These are phyloP conservation scores for Neopelma chrysocephalum DNA, from an alignment of 2,797 vertebrate genomes.

Conservation along the genomic window DNA sequence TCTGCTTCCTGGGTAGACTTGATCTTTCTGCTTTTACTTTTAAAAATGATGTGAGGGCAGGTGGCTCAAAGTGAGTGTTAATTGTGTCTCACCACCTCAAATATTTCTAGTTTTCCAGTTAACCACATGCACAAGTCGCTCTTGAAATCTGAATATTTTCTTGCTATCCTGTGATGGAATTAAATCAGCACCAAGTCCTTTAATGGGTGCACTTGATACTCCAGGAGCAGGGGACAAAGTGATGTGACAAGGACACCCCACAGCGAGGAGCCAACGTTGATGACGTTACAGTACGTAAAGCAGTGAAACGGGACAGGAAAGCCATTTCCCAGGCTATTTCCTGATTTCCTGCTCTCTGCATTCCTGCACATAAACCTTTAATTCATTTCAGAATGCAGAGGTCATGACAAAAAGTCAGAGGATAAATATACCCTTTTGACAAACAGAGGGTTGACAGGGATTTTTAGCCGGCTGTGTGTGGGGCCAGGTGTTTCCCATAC, in stretches of 20 bases:
- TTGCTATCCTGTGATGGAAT: not conserved
- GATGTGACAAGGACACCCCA: not conserved
- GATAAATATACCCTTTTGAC: conserved; percentile 69
- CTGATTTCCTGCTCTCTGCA: conserved; percentile 67
- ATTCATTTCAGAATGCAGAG: conserved; percentile 76
- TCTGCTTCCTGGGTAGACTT: not conserved
- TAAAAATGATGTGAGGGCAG: not conserved
- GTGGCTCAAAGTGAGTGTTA: not conserved
- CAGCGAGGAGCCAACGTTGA: not conserved
- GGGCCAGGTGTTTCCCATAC: conserved; percentile 69
- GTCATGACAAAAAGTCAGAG: conserved; percentile 67
- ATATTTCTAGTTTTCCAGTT: not conserved
- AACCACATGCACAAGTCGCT: not conserved
- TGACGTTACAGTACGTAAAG: conserved; percentile 47
- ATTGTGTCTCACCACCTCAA: not conserved
- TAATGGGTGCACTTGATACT: not conserved
- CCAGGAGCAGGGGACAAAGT: not conserved
- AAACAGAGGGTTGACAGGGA: conserved; percentile 63
- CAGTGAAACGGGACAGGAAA: conserved; percentile 60
- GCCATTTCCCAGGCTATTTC: conserved; percentile 68
- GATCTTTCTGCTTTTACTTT: not conserved
- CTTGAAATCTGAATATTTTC: not conserved
- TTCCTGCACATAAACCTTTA: conserved; percentile 75
- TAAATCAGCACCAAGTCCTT: not conserved
- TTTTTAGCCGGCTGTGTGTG: not conserved